Percentiles rank a stretch among this genome's conserved stretches.
Evolutionary conservation across 2,113 vertebrate genomes (phyloP).

Genomic region (Prunella fulvescens): DNA sequence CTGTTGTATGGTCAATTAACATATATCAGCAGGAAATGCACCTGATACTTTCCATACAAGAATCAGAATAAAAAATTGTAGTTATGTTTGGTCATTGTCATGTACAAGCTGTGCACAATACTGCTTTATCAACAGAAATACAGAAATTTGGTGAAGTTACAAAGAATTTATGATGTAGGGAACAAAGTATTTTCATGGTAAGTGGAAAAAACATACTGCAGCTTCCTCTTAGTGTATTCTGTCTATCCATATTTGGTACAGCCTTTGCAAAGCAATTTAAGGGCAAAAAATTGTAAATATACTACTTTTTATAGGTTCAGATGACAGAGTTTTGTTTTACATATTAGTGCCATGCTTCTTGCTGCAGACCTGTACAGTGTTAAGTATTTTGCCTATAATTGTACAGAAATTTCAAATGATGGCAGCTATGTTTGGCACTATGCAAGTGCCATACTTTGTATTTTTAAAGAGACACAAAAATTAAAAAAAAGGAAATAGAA

Average conservation of each 20-base stretch:
- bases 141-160: not conserved
- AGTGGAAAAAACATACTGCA: not conserved
- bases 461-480: slow-evolving; percentile 53
- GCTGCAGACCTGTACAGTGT: slow-evolving; percentile 47
- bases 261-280: slow-evolving; percentile 30
- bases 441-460: slow-evolving; percentile 18
- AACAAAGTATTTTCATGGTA: not conserved
- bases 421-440: slow-evolving; percentile 29
- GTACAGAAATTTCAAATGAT: slow-evolving; percentile 47
- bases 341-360: slow-evolving; percentile 37
- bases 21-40: not conserved
- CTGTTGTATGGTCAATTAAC: not conserved
- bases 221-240: not conserved
- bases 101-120: not conserved
- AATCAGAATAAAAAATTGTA: not conserved
- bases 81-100: not conserved
- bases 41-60: not conserved
- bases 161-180: not conserved
- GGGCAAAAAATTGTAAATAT: slow-evolving; percentile 2
- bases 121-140: not conserved
- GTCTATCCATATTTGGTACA: not conserved
- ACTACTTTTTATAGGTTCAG: slow-evolving; percentile 17
- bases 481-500: slow-evolving; percentile 18
- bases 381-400: slow-evolving; percentile 34
- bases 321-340: slow-evolving; percentile 44